Base-by-base conservation (phyloP, 2,888 invertebrate genomes). In the Chrysotoxum bicinctum region DNA sequence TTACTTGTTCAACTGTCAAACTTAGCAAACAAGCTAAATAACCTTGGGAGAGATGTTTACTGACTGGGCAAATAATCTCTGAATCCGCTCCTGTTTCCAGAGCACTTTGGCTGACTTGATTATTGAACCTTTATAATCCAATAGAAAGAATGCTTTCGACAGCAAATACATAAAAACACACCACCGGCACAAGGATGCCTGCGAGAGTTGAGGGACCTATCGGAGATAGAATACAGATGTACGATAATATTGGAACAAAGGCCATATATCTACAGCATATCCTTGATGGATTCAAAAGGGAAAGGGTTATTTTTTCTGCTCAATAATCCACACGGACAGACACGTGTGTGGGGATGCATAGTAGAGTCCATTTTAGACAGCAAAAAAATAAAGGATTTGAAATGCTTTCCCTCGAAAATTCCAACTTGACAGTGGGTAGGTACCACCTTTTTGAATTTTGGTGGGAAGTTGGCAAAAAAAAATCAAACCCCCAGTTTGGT, bases 41-140 rank as follows among this genome's bases (percentile, higher is more conserved):
- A 12, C 14, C 14, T 37, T 48, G 12, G 48, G 21, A 19, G 16
- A 10, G 43, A 16, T 12, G 12, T 21, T 21, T 21, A 21, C 14
- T 14, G 2, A 12, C 19, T 48, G 7, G 23, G 2, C 2, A 50
- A 50, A 26, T 3, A n/a, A 7, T 50, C 23, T 1, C 23, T 50
- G 19, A 14, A 58, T 35, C 21, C 32, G 21, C 35, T 14, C 58
- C 58, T 35, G 50, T 37, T 19, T 19, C 35, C 30, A 23, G 9
- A 56, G 35, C 12, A 16, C 62, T 58, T 72, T 37, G 56, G 73
- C 77, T 77, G 68, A 81, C 81, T 81, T 85, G 85, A 81, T 85
- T 40, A 85, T 85, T 85, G 85, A 76, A 77, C 85, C 73, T 73
- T 77, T 69, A 85, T 81, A 85, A 81, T 81, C 70, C 45, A 68